Conservation (phyloP, 2,888 invertebrate species). For the Cryptus viduatorius region DNA sequence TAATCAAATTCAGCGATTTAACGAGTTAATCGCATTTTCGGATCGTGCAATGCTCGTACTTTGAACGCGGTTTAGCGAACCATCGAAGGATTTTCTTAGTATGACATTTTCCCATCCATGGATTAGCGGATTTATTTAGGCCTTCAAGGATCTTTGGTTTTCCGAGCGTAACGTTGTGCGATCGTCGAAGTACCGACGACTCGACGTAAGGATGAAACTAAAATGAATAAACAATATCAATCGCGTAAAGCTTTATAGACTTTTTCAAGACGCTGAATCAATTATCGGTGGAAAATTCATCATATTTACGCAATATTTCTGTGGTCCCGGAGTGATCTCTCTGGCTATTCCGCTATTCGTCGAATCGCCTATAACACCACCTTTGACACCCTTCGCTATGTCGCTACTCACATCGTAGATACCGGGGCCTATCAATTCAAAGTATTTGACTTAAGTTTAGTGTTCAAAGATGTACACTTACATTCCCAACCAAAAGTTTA, state of each 20-base stretch:
- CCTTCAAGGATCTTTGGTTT: conserved; percentile 37
- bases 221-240: neutral
- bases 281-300: neutral
- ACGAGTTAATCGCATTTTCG: conserved; percentile 14
- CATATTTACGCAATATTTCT: conserved; percentile 63
- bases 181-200: conserved; percentile 61
- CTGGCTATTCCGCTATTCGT: conserved; percentile 25
- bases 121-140: conserved; percentile 11
- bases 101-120: conserved; percentile 21
- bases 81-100: conserved; percentile 59
- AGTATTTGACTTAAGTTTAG: neutral
- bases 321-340: conserved; percentile 60
- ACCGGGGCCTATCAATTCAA: conserved; percentile 55
- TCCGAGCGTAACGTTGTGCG: conserved; percentile 63
- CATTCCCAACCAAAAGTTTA: too few relatives aligned
- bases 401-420: conserved; percentile 57
- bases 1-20: neutral
- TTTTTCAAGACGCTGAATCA: neutral
- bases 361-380: conserved; percentile 54
- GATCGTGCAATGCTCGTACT: conserved; percentile 49
- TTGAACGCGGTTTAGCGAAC: conserved; percentile 40
- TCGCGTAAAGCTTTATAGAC: neutral
- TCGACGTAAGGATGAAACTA: conserved; percentile 64
- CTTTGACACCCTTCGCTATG: conserved; percentile 58
- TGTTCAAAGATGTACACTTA: too few relatives aligned